Evolutionary conservation across 2,888 invertebrate species (phyloP).

Genomic region (Lithophane semibrunnea): DNA sequence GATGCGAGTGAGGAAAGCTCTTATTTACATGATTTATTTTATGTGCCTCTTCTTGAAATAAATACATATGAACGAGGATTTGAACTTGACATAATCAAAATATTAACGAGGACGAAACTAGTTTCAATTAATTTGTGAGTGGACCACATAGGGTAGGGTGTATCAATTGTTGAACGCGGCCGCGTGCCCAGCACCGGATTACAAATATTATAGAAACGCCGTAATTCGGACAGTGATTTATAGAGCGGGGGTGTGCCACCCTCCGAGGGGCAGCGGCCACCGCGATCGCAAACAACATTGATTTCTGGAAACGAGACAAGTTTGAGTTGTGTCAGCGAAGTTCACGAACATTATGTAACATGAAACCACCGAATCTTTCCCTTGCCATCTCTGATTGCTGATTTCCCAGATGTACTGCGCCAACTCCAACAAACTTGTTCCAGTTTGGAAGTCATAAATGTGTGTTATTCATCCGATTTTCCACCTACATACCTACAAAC

Average conservation of each 20-base stretch:
- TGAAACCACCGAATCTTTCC: constrained; percentile 50
- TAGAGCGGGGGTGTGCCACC: constrained; percentile 89
- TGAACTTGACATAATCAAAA: constrained; percentile 69
- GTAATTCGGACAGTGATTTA: constrained; percentile 90
- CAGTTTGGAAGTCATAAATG: constrained; percentile 43
- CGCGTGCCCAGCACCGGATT: constrained; percentile 82
- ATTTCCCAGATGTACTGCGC: constrained; percentile 56
- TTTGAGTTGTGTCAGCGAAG: constrained; percentile 75
- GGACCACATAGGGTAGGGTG: constrained; percentile 74
- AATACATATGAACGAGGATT: constrained; percentile 10
- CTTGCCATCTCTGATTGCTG: constrained; percentile 53
- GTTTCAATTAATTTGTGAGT: constrained; percentile 81
- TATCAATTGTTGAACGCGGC: constrained; percentile 79
- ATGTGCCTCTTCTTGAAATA: not conserved
- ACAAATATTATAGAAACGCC: constrained; percentile 88
- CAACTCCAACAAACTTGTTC: constrained; percentile 45
- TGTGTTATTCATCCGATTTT: constrained; percentile 58
- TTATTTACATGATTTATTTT: constrained; percentile 2
- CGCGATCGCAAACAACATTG: constrained; percentile 86
- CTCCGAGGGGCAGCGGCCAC: constrained; percentile 82
- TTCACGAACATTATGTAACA: constrained; percentile 62
- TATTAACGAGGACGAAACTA: constrained; percentile 77
- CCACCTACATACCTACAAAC: constrained; percentile 56
- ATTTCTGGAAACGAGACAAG: constrained; percentile 86
- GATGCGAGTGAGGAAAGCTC: not conserved